phyloP scores from a whole-genome alignment of 1,140 invertebrate genomes.

The Argopecten irradians region DNA sequence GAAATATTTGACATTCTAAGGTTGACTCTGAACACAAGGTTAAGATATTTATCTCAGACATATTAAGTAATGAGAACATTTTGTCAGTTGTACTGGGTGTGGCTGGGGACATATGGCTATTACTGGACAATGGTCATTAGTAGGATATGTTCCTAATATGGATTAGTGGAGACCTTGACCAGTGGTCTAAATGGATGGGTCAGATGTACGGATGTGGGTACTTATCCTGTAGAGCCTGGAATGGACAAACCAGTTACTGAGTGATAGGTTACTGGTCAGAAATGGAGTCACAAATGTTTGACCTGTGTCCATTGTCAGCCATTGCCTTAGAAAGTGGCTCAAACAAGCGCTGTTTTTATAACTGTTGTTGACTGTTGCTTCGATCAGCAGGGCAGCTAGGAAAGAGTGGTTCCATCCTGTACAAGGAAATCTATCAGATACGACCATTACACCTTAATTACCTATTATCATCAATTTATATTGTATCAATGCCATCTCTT shows the following conservation, averaged over 20 bases:
- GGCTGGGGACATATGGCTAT: not conserved
- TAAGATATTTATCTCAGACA: not conserved
- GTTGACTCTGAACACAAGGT: not conserved
- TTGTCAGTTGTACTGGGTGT: not conserved
- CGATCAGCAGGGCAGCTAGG: not conserved
- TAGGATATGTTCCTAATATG: not conserved
- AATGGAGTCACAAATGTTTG: not conserved
- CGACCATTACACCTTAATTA: not conserved
- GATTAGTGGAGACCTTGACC: not conserved
- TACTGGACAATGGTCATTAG: not conserved
- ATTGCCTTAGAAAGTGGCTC: not conserved
- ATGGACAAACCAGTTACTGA: not conserved
- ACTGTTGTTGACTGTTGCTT: not conserved
- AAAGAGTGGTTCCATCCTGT: not conserved
- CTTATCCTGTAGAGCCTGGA: not conserved
- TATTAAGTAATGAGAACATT: not conserved
- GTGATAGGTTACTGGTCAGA: not conserved
- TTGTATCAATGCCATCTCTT: not conserved
- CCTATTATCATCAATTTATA: not conserved
- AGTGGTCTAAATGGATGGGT: not conserved
- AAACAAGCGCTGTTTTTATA: not conserved
- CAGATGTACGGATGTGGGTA: not conserved
- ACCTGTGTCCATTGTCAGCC: not conserved
- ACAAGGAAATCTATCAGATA: not conserved
- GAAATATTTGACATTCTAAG: not conserved